phyloP scores from a whole-genome alignment of 2,888 invertebrate species.

The Dynastes grantii region DNA sequence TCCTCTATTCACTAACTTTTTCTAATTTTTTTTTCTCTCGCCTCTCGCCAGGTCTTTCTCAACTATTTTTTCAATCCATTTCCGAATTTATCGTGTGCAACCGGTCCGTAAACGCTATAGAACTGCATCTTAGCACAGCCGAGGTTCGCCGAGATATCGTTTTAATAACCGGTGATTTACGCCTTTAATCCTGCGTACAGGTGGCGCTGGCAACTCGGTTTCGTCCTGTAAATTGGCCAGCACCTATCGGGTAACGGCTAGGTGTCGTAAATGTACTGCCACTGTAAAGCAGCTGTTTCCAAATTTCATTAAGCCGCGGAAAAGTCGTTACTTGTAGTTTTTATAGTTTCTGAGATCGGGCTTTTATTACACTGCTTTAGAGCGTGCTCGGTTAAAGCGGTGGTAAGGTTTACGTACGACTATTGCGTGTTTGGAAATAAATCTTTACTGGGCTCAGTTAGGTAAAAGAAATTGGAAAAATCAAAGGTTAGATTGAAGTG shows the following conservation, averaged over 20 bases:
- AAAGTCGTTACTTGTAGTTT: slow-evolving; percentile 4
- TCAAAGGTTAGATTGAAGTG: too few species aligned
- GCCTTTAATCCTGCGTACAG: slow-evolving; percentile 62
- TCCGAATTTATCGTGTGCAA: slow-evolving; percentile 37
- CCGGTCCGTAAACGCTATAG: slow-evolving; percentile 11
- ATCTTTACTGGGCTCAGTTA: too few species aligned
- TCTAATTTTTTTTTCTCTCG: not conserved
- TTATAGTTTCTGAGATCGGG: slow-evolving; percentile 14
- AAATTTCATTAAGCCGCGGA: slow-evolving; percentile 30
- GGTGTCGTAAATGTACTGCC: slow-evolving; percentile 5
- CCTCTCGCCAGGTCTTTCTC: not conserved
- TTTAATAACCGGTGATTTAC: slow-evolving; percentile 66
- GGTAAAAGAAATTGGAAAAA: too few species aligned
- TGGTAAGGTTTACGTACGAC: too few species aligned
- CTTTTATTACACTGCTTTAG: not conserved
- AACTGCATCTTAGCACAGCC: slow-evolving; percentile 15
- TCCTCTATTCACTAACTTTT: not conserved
- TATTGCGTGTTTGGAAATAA: too few species aligned
- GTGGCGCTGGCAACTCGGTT: slow-evolving; percentile 61
- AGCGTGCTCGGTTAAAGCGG: too few species aligned
- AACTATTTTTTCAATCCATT: too few species aligned
- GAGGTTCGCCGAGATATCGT: slow-evolving; percentile 56
- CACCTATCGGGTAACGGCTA: not conserved
- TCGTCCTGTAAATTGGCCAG: slow-evolving; percentile 15
- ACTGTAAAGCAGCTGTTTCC: slow-evolving; percentile 17